Evolutionary conservation across 2,113 vertebrate species (phyloP), one percentile per base, ranked within the genome.

Genomic region (Fregata magnificens): DNA sequence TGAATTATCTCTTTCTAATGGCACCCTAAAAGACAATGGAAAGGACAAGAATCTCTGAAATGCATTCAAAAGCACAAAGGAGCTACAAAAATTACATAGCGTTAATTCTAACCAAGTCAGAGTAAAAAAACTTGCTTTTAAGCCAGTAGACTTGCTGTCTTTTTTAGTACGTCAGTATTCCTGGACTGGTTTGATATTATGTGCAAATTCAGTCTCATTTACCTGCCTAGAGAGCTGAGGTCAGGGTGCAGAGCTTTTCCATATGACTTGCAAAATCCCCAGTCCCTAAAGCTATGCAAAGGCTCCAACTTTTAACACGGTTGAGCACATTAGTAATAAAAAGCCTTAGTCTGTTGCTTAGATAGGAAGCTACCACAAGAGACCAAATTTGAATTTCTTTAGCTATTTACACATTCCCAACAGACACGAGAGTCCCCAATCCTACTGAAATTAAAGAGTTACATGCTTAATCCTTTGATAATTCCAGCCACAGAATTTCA

Each of bases 1-100:
- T 2, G 99, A 99, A 98, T 99, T 99, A 98, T 99, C 99, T 90
- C 99, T 99, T 98, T 99, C 99, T 98, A 99, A 98, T 81, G 99
- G 99, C 89, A 99, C 99, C 81, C 99, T 99, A 97, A 91, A 95
- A 98, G 82, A 96, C 32, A 84, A 89, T 25, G 36, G 86, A 92
- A 92, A 91, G 38, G 70, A 91, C 92, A 59, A 94, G 67, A 90
- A 95, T 70, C 94, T 93, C 74, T 97, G 94, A 95, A 93, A 95
- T 56, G 50, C 90, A 88, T 80, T 84, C 85, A 78, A 83, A 91
- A 93, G 61, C 62, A 85, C 78, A 88, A 83, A 94, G 56, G 61
- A 84, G 42, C 47, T 83, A 84, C 69, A 95, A 86, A 95, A 91
- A 95, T 50, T 55, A 88, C 61, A 86, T 7, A 31, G 76, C 1